These are phyloP conservation scores for Alosa sapidissima DNA, from an alignment of 2,797 vertebrate genomes.

Conservation along the genomic window DNA sequence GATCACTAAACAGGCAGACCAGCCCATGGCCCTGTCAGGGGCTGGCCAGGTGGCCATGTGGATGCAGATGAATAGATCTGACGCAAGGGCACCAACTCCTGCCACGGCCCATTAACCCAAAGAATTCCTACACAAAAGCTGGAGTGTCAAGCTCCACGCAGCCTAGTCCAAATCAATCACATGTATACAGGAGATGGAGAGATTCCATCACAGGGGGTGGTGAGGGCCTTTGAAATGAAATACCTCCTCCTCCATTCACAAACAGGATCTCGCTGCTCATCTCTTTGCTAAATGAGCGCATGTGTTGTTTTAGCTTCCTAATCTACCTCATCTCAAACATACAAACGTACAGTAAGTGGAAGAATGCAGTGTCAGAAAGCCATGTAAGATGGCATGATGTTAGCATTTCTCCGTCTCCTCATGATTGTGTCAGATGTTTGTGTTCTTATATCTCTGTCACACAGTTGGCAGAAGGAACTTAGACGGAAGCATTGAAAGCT, in stretches of 20 bases:
- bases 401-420: not conserved
- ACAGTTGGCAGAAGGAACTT: not conserved
- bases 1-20: not conserved
- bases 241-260: not conserved
- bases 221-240: not conserved
- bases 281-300: not conserved
- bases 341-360: not conserved
- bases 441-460: constrained; percentile 3
- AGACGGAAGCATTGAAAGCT: not conserved
- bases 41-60: constrained; percentile 23
- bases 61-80: constrained; percentile 10
- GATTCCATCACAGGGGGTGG: not conserved
- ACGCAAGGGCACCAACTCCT: constrained; percentile 31
- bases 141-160: constrained; percentile 34
- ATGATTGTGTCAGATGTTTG: not conserved
- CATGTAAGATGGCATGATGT: not conserved
- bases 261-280: not conserved
- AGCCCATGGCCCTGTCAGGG: not conserved
- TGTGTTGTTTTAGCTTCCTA: not conserved
- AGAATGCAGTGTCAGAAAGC: not conserved
- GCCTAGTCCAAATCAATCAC: constrained; percentile 27
- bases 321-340: not conserved
- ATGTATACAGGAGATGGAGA: constrained; percentile 11
- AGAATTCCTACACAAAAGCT: constrained; percentile 49
- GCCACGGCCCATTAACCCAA: constrained; percentile 48